These are phyloP conservation scores for Ictalurus furcatus DNA, from an alignment of 2,113 vertebrate species.

Conservation along the genomic window DNA sequence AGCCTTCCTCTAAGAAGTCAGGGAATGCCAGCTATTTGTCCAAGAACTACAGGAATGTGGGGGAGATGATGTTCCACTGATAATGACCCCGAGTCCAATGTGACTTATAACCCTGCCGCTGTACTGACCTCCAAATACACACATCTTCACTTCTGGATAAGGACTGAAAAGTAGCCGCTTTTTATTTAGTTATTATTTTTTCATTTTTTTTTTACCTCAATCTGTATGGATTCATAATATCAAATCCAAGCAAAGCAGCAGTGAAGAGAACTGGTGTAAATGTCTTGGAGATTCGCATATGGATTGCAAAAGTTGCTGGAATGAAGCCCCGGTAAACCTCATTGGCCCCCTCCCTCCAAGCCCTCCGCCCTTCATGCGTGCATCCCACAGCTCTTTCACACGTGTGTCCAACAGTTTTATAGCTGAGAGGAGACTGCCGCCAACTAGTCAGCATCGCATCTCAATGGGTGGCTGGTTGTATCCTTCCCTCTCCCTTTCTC, in stretches of 20 bases:
- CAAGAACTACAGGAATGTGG: slow-evolving; percentile 39
- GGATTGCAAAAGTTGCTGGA: slow-evolving; percentile 48
- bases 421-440: slow-evolving; percentile 53
- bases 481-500: slow-evolving; percentile 63
- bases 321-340: slow-evolving; percentile 27
- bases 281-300: not conserved
- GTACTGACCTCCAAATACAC: slow-evolving; percentile 12
- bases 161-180: not conserved
- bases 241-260: slow-evolving; percentile 43
- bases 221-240: not conserved
- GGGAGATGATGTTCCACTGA: slow-evolving; percentile 40
- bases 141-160: not conserved
- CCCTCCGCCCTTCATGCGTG: slow-evolving; percentile 32
- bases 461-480: slow-evolving; percentile 69
- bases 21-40: slow-evolving; percentile 49
- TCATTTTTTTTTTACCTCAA: not conserved
- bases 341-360: not conserved
- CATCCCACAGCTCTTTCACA: slow-evolving; percentile 42
- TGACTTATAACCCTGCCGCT: slow-evolving; percentile 18
- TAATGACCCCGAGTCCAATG: slow-evolving; percentile 35
- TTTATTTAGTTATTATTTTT: not conserved
- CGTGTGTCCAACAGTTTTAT: slow-evolving; percentile 47
- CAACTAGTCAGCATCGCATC: slow-evolving; percentile 64
- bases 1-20: slow-evolving; percentile 18
- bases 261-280: not conserved